phyloP scores from a whole-genome alignment of 2,797 vertebrate species.

The Spizella passerina region DNA sequence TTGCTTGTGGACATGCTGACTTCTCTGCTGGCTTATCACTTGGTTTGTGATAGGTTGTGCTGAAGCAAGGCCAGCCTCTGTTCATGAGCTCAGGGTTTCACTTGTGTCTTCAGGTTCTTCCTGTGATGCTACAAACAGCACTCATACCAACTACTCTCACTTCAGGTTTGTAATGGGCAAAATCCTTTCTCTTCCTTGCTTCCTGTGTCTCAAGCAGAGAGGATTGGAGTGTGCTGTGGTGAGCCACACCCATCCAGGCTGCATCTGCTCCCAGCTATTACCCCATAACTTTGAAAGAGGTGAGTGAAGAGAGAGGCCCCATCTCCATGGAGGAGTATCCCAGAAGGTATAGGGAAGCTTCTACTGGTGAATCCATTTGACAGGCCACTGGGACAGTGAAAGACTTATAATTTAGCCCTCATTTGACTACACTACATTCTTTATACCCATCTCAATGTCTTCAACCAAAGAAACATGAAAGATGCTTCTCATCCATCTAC shows the following conservation, averaged over 20 bases:
- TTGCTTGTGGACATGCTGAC: neutral
- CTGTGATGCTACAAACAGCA: neutral
- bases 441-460: neutral
- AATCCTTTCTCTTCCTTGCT: neutral
- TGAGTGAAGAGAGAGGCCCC: neutral
- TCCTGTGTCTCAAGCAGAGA: neutral
- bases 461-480: neutral
- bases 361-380: neutral
- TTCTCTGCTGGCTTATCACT: neutral
- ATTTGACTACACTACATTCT: neutral
- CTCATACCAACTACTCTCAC: neutral
- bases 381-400: neutral
- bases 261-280: neutral
- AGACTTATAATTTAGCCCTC: neutral
- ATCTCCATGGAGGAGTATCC: accelerated
- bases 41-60: neutral
- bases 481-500: neutral
- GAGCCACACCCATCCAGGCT: accelerated
- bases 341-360: neutral
- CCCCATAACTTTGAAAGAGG: neutral
- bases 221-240: neutral
- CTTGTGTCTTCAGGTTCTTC: neutral
- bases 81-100: neutral
- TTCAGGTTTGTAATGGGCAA: neutral
- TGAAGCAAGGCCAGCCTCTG: neutral